Evolutionary conservation across 30 jellyfish, hydroid and myxozoan species (phyloP).

Genomic region (Pelagia noctiluca): DNA sequence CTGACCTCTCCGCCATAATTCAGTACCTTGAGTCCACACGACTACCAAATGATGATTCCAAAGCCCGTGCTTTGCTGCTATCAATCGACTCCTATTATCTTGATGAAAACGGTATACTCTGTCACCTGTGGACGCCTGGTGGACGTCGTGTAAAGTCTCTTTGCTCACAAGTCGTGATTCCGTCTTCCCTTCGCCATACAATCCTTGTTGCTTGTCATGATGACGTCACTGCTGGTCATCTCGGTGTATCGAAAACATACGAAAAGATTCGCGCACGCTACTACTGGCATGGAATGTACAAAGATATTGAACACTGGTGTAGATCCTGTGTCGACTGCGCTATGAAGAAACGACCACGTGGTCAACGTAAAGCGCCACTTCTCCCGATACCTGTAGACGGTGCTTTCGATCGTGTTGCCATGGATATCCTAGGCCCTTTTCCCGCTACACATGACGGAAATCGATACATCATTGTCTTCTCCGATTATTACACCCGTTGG

Average conservation of each 20-base stretch:
- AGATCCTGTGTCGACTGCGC: conserved; percentile 62
- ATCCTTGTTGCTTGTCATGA: conserved; percentile 48
- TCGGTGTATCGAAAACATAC: conserved; percentile 41
- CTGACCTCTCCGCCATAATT: not conserved
- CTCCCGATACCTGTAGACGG: conserved; percentile 50
- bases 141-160: conserved; percentile 20
- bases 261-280: conserved; percentile 42
- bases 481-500: no score
- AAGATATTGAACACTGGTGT: conserved; percentile 73
- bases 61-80: not conserved
- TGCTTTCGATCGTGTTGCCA: conserved; percentile 46
- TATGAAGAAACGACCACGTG: conserved; percentile 52
- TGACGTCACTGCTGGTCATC: conserved; percentile 65
- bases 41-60: not conserved
- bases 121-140: conserved; percentile 35
- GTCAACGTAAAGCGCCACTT: conserved; percentile 33
- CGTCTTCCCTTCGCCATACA: conserved; percentile 38
- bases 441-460: conserved; percentile 43
- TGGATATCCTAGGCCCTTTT: conserved; percentile 57
- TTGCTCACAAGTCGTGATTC: conserved; percentile 47
- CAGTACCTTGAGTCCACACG: not conserved
- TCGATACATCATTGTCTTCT: no score
- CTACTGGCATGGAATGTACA: conserved; percentile 57
- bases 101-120: conserved; percentile 25
- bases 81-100: conserved; percentile 3